These are phyloP conservation scores for Andrena dorsata DNA, from an alignment of 2,888 invertebrate genomes.

Conservation along the genomic window DNA sequence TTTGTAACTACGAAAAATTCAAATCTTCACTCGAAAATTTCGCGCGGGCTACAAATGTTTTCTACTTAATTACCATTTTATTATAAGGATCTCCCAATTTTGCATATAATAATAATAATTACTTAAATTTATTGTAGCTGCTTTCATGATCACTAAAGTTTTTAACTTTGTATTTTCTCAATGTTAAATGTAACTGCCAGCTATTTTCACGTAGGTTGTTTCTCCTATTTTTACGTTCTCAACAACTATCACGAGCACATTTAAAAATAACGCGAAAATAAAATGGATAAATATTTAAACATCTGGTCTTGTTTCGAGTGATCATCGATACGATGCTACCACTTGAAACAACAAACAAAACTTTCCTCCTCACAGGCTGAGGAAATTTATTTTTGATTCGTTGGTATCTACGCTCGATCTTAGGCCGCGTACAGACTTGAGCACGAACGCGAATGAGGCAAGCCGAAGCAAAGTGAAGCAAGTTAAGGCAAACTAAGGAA, in stretches of 20 bases:
- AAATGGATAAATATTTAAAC: constrained; percentile 29
- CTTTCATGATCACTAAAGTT: neutral
- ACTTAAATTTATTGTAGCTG: neutral
- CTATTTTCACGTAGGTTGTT: constrained; percentile 17
- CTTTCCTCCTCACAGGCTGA: neutral
- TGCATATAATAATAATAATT: neutral
- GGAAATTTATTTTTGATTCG: neutral
- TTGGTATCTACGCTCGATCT: neutral
- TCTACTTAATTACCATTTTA: neutral
- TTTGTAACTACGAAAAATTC: too few species aligned
- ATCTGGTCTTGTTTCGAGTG: constrained; percentile 5
- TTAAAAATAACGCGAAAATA: constrained; percentile 36
- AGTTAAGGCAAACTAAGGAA: too few species aligned
- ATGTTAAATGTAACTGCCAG: constrained; percentile 7
- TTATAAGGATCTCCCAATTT: neutral
- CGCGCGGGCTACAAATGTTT: too few species aligned
- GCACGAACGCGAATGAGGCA: too few species aligned
- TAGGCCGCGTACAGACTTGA: too few species aligned
- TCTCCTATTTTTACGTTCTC: constrained; percentile 22
- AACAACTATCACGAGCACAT: constrained; percentile 20
- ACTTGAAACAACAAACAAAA: constrained; percentile 22
- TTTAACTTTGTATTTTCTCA: neutral
- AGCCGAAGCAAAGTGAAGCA: too few species aligned
- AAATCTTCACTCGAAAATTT: too few species aligned
- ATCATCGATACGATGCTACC: constrained; percentile 24